phyloP scores from a whole-genome alignment of 2,113 vertebrate species.

The Fukomys damarensis region DNA sequence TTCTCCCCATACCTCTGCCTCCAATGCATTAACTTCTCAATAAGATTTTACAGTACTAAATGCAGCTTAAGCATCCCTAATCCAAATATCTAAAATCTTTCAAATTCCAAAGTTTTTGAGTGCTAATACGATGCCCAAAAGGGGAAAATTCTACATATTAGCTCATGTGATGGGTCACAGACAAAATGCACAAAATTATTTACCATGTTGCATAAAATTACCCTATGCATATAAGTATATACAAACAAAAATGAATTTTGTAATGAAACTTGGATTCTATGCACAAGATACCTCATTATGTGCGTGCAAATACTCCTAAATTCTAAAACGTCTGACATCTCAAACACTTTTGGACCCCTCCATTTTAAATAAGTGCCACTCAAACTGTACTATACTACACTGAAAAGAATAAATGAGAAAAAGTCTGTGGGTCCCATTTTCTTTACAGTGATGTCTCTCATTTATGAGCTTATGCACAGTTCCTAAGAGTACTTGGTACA shows the following conservation, averaged over 20 bases:
- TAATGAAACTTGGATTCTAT: background rate
- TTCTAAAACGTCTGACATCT: background rate
- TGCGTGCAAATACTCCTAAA: background rate
- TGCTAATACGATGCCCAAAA: background rate
- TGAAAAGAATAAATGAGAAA: constrained; percentile 36
- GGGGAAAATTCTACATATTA: background rate
- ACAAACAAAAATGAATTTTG: background rate
- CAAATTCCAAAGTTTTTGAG: background rate
- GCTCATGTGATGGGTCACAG: background rate
- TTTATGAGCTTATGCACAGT: background rate
- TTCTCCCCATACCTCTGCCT: background rate
- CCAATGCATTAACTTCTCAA: background rate
- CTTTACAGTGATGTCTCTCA: background rate
- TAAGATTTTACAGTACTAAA: constrained; percentile 12
- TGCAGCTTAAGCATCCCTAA: background rate
- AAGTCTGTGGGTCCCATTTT: background rate
- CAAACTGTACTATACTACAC: background rate
- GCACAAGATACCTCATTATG: background rate
- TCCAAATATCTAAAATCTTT: background rate
- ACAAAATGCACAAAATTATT: background rate
- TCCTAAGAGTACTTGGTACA: background rate
- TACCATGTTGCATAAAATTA: background rate
- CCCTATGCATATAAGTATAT: background rate
- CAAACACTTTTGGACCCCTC: background rate
- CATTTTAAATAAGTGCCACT: background rate